Evolutionary conservation across 1,140 invertebrate genomes (phyloP), one percentile per base, ranked within the genome.

Genomic region (Anastatus disparis): DNA sequence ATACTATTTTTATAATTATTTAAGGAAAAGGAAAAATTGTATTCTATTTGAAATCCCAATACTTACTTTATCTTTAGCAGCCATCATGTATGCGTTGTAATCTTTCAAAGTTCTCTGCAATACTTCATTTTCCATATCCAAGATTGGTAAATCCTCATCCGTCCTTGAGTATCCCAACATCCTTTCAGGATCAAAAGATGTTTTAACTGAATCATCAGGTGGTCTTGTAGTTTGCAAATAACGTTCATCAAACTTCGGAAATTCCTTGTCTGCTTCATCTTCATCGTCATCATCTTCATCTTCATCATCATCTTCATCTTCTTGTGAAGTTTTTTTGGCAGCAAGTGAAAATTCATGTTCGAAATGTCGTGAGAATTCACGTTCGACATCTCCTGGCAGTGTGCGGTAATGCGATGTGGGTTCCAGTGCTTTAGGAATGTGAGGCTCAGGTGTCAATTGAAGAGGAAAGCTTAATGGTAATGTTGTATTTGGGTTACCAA

Each of bases 141-240:
- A 52, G 13, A 81, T 81, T 10, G 81, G 81, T 2, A 81, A 48
- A 4, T 81, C 81, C 48, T 82, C 80, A 13, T 76, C 78, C 2
- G 81, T 81, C 13, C 77, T 74, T 26, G 80, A 80, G 58, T 85
- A 84, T 4, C 82, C 82, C 2, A 85, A 66, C 79, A 83, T 83
- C 40, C 77, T 82, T 29, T 79, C 79, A 2, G 76, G 76, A 52
- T 82, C 81, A 53, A 79, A 80, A 0, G 58, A 27, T 2, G 24
- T n/a, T 55, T 52, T 50, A 61, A 65, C 15, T 65, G 71, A 12
- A 35, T 62, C 12, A 6, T 31, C 29, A 1, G 53, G 29, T 10
- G 24, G 27, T 3, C 27, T 44, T 9, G 35, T 53, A 9, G 44
- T 13, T 20, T 24, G 29, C 10, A 15, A 7, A 7, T 48, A 50